These are phyloP conservation scores for Sclerodermus sp. DNA, from an alignment of 2,888 invertebrate genomes.

Conservation along the genomic window DNA sequence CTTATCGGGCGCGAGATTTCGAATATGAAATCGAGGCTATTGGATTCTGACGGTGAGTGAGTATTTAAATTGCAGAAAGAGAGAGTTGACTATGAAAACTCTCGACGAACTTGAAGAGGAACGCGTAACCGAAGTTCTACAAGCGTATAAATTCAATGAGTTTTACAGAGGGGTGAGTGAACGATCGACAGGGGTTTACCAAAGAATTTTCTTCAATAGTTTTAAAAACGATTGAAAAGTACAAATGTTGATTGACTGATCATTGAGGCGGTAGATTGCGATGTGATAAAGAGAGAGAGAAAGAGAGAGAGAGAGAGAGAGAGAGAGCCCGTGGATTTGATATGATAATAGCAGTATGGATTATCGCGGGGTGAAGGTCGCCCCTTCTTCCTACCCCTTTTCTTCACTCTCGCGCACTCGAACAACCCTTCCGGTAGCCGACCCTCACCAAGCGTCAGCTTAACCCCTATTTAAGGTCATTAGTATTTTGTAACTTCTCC, in stretches of 20 bases:
- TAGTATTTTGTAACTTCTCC: conserved; percentile 27
- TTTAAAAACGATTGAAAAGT: too few relatives aligned
- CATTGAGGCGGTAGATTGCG: background rate
- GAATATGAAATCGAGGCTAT: too few relatives aligned
- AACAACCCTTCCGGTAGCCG: conserved; percentile 33
- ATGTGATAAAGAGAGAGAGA: background rate
- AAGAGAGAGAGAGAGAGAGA: background rate
- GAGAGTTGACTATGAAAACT: too few relatives aligned
- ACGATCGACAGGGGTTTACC: background rate
- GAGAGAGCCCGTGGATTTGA: too few relatives aligned
- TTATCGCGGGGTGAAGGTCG: conserved; percentile 51
- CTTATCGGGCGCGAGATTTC: too few relatives aligned
- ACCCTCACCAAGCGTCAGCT: conserved; percentile 25
- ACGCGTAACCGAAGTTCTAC: too few relatives aligned
- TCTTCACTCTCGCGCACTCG: conserved; percentile 23
- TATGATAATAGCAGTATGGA: conserved; percentile 46
- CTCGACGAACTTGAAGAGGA: too few relatives aligned
- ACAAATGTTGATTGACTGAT: background rate
- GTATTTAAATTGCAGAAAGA: too few relatives aligned
- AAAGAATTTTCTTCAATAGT: background rate
- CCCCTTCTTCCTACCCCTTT: conserved; percentile 14
- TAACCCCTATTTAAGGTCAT: conserved; percentile 36
- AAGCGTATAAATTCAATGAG: background rate
- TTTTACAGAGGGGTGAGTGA: background rate
- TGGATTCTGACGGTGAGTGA: too few relatives aligned